Conservation (phyloP, 1,140 invertebrate species). For the Drosophila sp. region DNA sequence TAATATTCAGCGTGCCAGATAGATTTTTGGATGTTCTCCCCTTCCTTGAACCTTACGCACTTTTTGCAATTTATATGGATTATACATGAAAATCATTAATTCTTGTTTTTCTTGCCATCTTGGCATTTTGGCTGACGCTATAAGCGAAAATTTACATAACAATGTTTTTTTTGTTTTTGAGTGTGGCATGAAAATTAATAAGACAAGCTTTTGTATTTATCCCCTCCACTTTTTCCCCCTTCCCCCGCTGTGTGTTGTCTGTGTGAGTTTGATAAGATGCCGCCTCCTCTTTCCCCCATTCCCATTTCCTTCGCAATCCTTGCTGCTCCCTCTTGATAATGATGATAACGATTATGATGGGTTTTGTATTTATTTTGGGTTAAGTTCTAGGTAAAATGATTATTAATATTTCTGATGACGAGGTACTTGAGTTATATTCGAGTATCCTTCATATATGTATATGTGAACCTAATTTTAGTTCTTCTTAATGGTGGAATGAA, state of each 20-base stretch:
- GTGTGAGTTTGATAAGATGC: constrained; percentile 51
- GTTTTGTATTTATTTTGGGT: constrained; percentile 33
- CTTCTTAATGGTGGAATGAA: background rate
- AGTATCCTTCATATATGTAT: background rate
- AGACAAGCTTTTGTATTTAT: constrained; percentile 26
- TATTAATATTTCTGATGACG: background rate
- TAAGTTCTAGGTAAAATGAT: constrained; percentile 20
- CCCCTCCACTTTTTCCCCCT: background rate
- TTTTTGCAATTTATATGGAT: constrained; percentile 71
- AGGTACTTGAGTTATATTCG: constrained; percentile 1
- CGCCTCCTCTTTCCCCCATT: background rate
- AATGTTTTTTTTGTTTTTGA: constrained; percentile 51
- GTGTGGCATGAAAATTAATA: constrained; percentile 63
- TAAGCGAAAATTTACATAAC: constrained; percentile 65
- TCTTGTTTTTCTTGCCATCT: constrained; percentile 73
- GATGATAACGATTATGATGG: constrained; percentile 26
- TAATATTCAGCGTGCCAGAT: background rate
- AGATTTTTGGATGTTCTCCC: constrained; percentile 2
- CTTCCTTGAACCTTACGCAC: constrained; percentile 8
- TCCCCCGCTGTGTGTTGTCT: constrained; percentile 22
- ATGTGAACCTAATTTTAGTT: background rate
- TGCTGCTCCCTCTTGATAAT: constrained; percentile 1
- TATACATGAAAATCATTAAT: constrained; percentile 78
- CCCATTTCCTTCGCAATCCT: background rate
- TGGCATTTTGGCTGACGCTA: constrained; percentile 54